A percentile compares a stretch with the other conserved stretches of the same genome.
phyloP scores from a whole-genome alignment of 2,888 invertebrate genomes.

The Lycia hirtaria region DNA sequence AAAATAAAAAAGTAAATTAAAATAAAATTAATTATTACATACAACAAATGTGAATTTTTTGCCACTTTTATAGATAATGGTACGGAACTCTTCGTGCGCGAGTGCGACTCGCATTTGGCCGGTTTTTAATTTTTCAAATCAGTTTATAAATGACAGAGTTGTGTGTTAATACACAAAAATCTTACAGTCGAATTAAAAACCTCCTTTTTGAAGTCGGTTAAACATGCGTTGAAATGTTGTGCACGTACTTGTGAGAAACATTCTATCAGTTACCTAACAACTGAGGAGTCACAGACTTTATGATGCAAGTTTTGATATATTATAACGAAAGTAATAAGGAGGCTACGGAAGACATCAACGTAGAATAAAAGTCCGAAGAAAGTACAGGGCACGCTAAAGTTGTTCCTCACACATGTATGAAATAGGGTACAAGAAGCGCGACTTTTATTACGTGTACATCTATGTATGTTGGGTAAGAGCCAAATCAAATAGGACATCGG shows the following conservation, averaged over 20 bases:
- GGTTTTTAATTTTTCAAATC: too few relatives aligned
- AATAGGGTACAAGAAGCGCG: background rate
- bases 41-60: too few relatives aligned
- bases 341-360: background rate
- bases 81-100: too few relatives aligned
- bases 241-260: background rate
- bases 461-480: background rate
- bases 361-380: background rate
- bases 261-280: background rate
- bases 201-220: too few relatives aligned
- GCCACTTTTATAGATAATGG: too few relatives aligned
- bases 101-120: too few relatives aligned
- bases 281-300: background rate
- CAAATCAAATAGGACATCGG: background rate
- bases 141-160: too few relatives aligned
- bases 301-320: slow-evolving; percentile 1
- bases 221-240: too few relatives aligned
- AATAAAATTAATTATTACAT: too few relatives aligned
- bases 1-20: too few relatives aligned
- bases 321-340: slow-evolving; percentile 3
- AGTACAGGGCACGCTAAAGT: background rate
- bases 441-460: background rate
- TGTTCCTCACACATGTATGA: background rate
- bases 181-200: too few relatives aligned
- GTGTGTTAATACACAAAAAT: too few relatives aligned